These are phyloP conservation scores for Aleiodes sp. DNA, from an alignment of 1,140 invertebrate genomes.

Conservation along the genomic window DNA sequence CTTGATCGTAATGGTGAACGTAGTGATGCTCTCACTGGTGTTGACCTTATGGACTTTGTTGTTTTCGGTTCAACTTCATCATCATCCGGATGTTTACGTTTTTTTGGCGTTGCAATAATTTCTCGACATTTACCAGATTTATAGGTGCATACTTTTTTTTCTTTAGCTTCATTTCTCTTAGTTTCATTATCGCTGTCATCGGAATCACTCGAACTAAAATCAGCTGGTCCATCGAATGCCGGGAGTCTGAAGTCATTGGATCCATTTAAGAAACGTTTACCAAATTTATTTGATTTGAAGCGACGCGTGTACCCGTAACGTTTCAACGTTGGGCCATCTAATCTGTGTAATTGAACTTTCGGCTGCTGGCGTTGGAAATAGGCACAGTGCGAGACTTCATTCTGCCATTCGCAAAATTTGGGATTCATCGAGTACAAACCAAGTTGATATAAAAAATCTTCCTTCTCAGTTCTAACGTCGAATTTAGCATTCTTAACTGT, in stretches of 20 bases:
- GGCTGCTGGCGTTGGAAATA: constrained; percentile 30
- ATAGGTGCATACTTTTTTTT: constrained; percentile 51
- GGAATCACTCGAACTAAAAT: constrained; percentile 43
- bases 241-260: constrained; percentile 59
- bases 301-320: constrained; percentile 20
- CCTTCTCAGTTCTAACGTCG: background rate
- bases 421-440: background rate
- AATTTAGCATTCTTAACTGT: background rate
- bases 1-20: constrained; percentile 41
- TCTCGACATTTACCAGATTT: constrained; percentile 36
- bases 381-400: background rate
- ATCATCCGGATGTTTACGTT: constrained; percentile 42
- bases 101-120: constrained; percentile 41
- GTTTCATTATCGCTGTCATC: constrained; percentile 44
- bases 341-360: constrained; percentile 27
- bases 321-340: constrained; percentile 19
- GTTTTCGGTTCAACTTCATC: background rate
- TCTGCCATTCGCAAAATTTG: constrained; percentile 12
- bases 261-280: constrained; percentile 16
- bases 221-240: constrained; percentile 58
- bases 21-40: constrained; percentile 22
- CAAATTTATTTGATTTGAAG: constrained; percentile 23
- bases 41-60: constrained; percentile 12
- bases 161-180: constrained; percentile 47
- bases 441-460: background rate